phyloP scores from a whole-genome alignment of 2,797 vertebrate genomes.

The Aulostomus chinensis region DNA sequence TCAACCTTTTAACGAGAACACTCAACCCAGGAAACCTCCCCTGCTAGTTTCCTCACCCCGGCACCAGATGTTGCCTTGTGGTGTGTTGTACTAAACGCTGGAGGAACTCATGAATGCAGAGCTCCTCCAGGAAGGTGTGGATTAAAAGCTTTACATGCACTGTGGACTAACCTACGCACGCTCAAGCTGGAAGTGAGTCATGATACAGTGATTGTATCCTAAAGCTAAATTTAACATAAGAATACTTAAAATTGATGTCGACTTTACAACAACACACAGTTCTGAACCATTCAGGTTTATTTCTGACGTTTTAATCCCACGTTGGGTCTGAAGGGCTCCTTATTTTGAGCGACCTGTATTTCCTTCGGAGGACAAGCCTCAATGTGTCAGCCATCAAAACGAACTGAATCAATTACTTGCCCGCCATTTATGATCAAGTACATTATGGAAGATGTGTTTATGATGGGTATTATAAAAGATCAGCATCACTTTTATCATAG shows the following conservation, averaged over 20 bases:
- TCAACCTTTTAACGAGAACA: constrained; percentile 31
- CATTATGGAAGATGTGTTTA: constrained; percentile 50
- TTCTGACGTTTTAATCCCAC: constrained; percentile 26
- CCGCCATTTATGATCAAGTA: constrained; percentile 62
- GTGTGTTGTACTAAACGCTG: constrained; percentile 13
- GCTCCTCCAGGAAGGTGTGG: constrained; percentile 13
- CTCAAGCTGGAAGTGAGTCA: constrained; percentile 21
- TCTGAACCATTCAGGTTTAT: too few relatives aligned
- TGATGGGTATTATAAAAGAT: constrained; percentile 57
- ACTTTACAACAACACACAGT: too few relatives aligned
- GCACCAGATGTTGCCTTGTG: constrained; percentile 57
- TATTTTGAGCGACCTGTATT: constrained; percentile 50
- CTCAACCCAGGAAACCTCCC: constrained; percentile 33
- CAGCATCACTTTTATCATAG: constrained; percentile 49
- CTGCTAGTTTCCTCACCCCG: constrained; percentile 25
- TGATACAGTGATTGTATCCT: constrained; percentile 3
- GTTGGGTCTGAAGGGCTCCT: constrained; percentile 42
- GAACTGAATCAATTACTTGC: constrained; percentile 71
- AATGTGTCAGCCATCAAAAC: constrained; percentile 71
- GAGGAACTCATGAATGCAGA: constrained; percentile 50
- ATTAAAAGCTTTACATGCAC: constrained; percentile 28
- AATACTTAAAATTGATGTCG: constrained; percentile 19
- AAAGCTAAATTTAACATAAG: constrained; percentile 39
- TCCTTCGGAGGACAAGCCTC: constrained; percentile 66
- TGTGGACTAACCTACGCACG: not conserved